Conservation (phyloP, 1,140 invertebrate species). For the Trichoplusia ni region DNA sequence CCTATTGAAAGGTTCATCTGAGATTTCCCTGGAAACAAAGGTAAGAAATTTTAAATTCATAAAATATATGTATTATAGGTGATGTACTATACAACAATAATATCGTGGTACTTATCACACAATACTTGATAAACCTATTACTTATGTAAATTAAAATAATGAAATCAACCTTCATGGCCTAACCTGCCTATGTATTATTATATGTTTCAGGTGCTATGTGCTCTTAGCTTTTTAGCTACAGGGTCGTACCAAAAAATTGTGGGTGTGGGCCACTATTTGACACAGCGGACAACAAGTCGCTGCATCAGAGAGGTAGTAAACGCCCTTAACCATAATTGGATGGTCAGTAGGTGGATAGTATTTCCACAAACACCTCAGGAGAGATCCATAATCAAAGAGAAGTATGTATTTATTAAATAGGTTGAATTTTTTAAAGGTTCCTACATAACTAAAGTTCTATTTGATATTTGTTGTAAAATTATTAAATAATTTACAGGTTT, state of each 20-base stretch:
- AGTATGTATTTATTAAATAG: too few relatives aligned
- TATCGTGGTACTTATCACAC: too few relatives aligned
- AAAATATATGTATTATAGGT: neutral
- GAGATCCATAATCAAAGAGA: neutral
- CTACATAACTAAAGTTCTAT: neutral
- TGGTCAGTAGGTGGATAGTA: neutral
- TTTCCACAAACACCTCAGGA: neutral
- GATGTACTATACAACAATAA: neutral
- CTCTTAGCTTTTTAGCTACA: neutral
- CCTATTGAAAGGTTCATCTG: neutral
- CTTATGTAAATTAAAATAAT: too few relatives aligned
- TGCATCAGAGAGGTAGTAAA: neutral
- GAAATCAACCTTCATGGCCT: neutral
- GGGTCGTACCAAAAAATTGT: neutral
- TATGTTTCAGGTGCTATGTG: neutral
- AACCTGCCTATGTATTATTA: neutral
- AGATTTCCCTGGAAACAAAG: neutral
- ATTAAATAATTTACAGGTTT: constrained; percentile 22
- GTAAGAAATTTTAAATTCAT: neutral
- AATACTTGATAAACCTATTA: too few relatives aligned
- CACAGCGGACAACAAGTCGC: neutral
- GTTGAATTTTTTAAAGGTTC: too few relatives aligned
- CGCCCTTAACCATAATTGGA: neutral
- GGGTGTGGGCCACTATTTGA: neutral
- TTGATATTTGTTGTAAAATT: too few relatives aligned